Base-by-base conservation (phyloP, 1,140 invertebrate genomes). In the Sinella curviseta region DNA sequence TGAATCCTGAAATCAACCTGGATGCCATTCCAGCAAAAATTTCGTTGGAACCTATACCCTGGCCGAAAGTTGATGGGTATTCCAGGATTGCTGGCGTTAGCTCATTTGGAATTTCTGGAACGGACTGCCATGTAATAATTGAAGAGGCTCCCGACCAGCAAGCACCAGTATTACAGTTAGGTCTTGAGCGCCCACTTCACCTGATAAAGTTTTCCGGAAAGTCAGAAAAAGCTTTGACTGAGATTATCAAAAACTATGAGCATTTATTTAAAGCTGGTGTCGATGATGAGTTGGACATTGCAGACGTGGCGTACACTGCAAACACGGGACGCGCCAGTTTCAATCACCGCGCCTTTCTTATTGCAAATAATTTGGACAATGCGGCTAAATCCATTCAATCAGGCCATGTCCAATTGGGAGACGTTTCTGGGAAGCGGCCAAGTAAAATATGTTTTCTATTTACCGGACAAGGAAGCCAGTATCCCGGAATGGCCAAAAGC, bases 101-200 rank as follows among this genome's bases (percentile, higher is more conserved):
- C 30, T 82, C 79, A 0, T 82, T 82, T 77, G 79, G 81, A 20
- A 74, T 82, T 30, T 77, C 70, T 77, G 81, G 81, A 78, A 60
- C 81, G 0, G 78, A 82, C 31, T 77, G 76, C 1, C 81, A 82
- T 75, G 57, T 77, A 60, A 75, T 82, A n/a, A 20, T 82, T 17
- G 31, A 80, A 31, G 79, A 82, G 73, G 35, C 80, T 14, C 74
- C 74, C 3, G 20, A 75, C 1, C 24, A n/a, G 57, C n/a, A 26
- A 16, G 8, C 24, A 60, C 24, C 57, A 8, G 12, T 1, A 26
- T 1, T 75, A 14, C 2, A 8, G 8, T 28, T n/a, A 1, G 17
- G 14, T 2, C 3, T 24, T 4, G 35, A 75, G 16, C 2, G 74
- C 8, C 35, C 34, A 17, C 34, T 48, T 8, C 76, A 78, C 16